These are phyloP conservation scores for Zosterops hypoxanthus DNA, from an alignment of 2,113 vertebrate species.

Conservation along the genomic window DNA sequence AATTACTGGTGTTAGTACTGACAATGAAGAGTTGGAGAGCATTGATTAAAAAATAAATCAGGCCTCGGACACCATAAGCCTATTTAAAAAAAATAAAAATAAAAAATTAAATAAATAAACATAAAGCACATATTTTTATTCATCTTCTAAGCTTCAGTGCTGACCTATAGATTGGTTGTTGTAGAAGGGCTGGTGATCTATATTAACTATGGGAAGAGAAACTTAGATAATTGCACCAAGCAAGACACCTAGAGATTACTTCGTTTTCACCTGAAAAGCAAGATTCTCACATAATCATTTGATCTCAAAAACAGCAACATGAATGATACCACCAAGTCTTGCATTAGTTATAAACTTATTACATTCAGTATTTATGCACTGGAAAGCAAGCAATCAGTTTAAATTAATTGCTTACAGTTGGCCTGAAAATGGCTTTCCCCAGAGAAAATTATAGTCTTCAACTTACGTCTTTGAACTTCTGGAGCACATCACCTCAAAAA, in stretches of 20 bases:
- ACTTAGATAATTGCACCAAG: background rate
- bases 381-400: background rate
- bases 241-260: background rate
- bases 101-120: background rate
- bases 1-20: background rate
- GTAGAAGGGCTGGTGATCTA: background rate
- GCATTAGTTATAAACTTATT: background rate
- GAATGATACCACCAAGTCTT: background rate
- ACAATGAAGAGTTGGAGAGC: background rate
- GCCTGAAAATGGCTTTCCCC: background rate
- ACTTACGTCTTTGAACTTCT: background rate
- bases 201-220: background rate
- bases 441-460: background rate
- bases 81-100: too few relatives aligned
- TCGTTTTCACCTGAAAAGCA: background rate
- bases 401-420: background rate
- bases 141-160: background rate
- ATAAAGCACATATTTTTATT: background rate
- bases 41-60: background rate
- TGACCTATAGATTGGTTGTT: background rate
- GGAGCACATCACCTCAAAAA: background rate
- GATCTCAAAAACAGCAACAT: background rate
- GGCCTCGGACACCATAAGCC: background rate
- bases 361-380: background rate
- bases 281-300: background rate